Evolutionary conservation across 1,140 invertebrate species (phyloP).

Genomic region (Argopecten irradians): DNA sequence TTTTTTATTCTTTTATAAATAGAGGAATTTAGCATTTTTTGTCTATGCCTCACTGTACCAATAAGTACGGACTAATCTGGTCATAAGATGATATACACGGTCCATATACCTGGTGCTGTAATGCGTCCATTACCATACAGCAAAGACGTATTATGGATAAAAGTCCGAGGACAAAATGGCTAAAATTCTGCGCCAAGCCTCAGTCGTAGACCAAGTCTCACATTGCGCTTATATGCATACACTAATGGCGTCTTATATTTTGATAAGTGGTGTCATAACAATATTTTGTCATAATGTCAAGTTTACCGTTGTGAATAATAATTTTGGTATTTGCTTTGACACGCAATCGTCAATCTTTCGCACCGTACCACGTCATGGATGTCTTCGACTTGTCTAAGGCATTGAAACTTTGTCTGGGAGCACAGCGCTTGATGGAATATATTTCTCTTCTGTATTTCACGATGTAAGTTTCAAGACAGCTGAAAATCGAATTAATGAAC

Average conservation of each 20-base stretch:
- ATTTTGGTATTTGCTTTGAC: not conserved
- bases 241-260: not conserved
- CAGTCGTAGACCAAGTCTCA: not conserved
- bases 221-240: not conserved
- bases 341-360: not conserved
- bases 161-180: too few species aligned
- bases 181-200: too few species aligned
- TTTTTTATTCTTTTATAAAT: too few species aligned
- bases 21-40: too few species aligned
- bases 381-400: not conserved
- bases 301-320: not conserved
- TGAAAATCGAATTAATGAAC: not conserved
- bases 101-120: too few species aligned
- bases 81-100: too few species aligned
- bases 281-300: not conserved
- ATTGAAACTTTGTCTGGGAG: too few species aligned
- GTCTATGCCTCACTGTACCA: too few species aligned
- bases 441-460: not conserved
- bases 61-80: too few species aligned
- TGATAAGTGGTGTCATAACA: not conserved
- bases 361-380: not conserved
- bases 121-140: too few species aligned
- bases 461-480: not conserved
- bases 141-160: not conserved
- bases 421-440: not conserved